Evolutionary conservation across 2,888 invertebrate genomes (phyloP).

Genomic region (Amiota minor): DNA sequence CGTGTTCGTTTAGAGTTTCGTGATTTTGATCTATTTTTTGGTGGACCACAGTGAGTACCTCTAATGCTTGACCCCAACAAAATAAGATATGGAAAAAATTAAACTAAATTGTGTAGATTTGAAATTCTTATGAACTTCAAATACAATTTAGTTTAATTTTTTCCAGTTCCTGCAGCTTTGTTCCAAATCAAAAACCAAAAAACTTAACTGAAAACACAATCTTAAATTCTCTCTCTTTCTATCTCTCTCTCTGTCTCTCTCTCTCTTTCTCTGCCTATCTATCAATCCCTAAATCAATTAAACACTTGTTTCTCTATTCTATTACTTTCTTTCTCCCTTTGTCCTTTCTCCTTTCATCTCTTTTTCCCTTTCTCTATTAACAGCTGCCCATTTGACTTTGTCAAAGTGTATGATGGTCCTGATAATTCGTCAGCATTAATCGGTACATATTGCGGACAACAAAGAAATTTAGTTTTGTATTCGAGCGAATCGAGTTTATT

Average conservation of each 20-base stretch:
- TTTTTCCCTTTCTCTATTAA: neutral
- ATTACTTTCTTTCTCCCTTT: neutral
- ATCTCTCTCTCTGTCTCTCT: constrained; percentile 34
- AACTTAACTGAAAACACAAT: constrained; percentile 34
- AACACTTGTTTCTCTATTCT: constrained; percentile 39
- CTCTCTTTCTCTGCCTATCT: constrained; percentile 22
- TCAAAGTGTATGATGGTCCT: constrained; percentile 96
- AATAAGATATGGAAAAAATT: constrained; percentile 37
- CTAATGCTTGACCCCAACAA: constrained; percentile 59
- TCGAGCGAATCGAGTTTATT: constrained; percentile 93
- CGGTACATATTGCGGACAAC: constrained; percentile 97
- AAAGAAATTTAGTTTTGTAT: constrained; percentile 95
- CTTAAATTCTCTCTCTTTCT: constrained; percentile 35
- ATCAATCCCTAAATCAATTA: constrained; percentile 43
- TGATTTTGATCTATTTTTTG: constrained; percentile 98
- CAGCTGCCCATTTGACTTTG: constrained; percentile 98
- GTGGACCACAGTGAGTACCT: constrained; percentile 94
- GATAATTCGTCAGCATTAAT: constrained; percentile 91
- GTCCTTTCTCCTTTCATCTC: neutral
- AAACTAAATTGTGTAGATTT: constrained; percentile 54
- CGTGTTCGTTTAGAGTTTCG: constrained; percentile 95
- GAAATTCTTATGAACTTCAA: neutral
- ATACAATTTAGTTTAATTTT: constrained; percentile 52
- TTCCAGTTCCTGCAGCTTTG: constrained; percentile 47
- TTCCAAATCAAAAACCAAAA: constrained; percentile 12